A percentile compares a stretch with the other conserved stretches of the same genome.
Conservation (phyloP, 2,888 invertebrate genomes). For the Amblyjoppa proteus region DNA sequence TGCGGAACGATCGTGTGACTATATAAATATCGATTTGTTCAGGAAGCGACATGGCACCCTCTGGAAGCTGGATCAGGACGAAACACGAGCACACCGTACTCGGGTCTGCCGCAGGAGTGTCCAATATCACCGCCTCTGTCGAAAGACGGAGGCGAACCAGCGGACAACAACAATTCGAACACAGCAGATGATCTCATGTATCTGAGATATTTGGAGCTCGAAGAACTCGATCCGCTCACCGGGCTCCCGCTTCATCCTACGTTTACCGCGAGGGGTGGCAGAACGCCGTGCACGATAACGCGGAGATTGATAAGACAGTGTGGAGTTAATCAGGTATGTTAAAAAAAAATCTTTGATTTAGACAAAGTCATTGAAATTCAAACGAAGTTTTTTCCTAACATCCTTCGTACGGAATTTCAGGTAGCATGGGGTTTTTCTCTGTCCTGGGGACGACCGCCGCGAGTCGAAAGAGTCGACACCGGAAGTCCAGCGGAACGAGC, state of each 20-base stretch:
- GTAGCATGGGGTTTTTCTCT: constrained; percentile 91
- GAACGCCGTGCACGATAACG: constrained; percentile 94
- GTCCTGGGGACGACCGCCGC: constrained; percentile 95
- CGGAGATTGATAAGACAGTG: constrained; percentile 86
- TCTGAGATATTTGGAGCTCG: constrained; percentile 91
- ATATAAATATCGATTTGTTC: constrained; percentile 34
- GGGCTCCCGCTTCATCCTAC: constrained; percentile 84
- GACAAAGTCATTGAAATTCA: not conserved
- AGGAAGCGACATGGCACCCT: constrained; percentile 85
- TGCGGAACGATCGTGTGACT: not conserved
- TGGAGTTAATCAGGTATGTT: constrained; percentile 79
- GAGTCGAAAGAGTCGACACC: constrained; percentile 93
- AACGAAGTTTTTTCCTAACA: not conserved
- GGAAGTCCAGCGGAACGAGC: constrained; percentile 94
- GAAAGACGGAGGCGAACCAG: constrained; percentile 78
- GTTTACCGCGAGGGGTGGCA: constrained; percentile 87
- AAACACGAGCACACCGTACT: constrained; percentile 84
- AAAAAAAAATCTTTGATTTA: not conserved
- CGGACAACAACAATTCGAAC: constrained; percentile 83
- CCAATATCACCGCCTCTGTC: constrained; percentile 80
- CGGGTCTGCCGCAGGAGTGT: constrained; percentile 80
- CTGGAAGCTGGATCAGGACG: constrained; percentile 83
- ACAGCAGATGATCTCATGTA: constrained; percentile 84
- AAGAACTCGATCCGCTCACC: constrained; percentile 90
- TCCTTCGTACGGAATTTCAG: constrained; percentile 71